Evolutionary conservation across 2,888 invertebrate genomes (phyloP).

Genomic region (Biston betularia): DNA sequence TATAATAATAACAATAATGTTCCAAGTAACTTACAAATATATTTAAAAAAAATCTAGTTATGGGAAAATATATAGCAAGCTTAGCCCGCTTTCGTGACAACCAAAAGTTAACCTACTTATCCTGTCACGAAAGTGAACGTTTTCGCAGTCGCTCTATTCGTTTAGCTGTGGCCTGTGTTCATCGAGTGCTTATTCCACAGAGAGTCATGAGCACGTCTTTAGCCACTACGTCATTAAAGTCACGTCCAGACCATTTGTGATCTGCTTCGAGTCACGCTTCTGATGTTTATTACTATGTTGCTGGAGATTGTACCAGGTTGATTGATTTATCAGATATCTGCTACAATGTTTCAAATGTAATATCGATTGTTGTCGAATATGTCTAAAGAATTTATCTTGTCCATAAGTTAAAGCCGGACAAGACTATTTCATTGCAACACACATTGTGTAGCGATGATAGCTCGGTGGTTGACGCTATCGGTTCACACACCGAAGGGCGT

Average conservation of each 20-base stretch:
- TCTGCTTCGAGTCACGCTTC: constrained; percentile 37
- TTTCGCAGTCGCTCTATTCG: constrained; percentile 4
- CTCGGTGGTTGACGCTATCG: no score
- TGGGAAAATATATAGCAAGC: no score
- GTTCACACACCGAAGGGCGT: no score
- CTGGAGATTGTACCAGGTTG: constrained; percentile 7
- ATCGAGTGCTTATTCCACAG: constrained; percentile 27
- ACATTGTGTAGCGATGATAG: no score
- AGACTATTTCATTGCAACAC: no score
- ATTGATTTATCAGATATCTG: constrained; percentile 18
- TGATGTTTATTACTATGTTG: constrained; percentile 25
- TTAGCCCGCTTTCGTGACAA: not conserved
- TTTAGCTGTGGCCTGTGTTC: not conserved
- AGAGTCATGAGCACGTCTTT: not conserved
- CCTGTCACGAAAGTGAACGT: not conserved
- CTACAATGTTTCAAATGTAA: constrained; percentile 5
- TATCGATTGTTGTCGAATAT: not conserved
- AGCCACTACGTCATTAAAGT: constrained; percentile 38
- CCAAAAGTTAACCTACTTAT: no score
- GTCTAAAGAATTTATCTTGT: not conserved
- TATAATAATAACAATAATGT: no score
- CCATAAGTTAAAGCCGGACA: no score
- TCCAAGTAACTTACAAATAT: no score
- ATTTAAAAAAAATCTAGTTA: no score
- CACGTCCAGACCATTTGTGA: constrained; percentile 44